Percentiles rank a stretch among this genome's conserved stretches.
phyloP scores from a whole-genome alignment of 2,797 vertebrate species.

The Hylomyscus alleni region DNA sequence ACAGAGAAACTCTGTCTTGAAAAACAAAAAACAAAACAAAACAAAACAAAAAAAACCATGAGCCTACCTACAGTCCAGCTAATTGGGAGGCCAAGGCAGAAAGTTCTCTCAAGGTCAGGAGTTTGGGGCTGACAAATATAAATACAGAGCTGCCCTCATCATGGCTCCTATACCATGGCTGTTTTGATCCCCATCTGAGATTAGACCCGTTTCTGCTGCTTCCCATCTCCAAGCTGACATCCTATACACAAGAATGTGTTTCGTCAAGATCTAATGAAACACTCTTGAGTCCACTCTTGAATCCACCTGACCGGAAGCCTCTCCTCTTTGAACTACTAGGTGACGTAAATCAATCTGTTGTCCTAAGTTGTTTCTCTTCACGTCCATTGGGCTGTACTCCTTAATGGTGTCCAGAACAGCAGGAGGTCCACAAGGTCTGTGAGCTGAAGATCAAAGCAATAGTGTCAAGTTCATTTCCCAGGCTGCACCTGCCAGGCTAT shows the following conservation, averaged over 20 bases:
- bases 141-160: background rate
- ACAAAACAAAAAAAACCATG: too few species aligned
- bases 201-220: background rate
- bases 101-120: background rate
- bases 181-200: background rate
- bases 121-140: background rate
- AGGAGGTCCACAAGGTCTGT: background rate
- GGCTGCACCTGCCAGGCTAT: background rate
- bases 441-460: background rate
- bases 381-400: background rate
- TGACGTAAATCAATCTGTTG: conserved; percentile 1
- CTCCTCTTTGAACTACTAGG: background rate
- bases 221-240: background rate
- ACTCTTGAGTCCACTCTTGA: background rate
- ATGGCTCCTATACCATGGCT: background rate
- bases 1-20: too few species aligned
- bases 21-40: too few species aligned
- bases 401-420: background rate
- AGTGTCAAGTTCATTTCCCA: background rate
- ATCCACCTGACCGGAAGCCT: background rate
- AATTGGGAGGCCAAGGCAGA: background rate
- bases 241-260: background rate
- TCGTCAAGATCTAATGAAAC: background rate
- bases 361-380: background rate
- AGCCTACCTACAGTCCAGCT: background rate